phyloP scores from a whole-genome alignment of 2,113 vertebrate genomes.

The Cranoglanis bouderius region DNA sequence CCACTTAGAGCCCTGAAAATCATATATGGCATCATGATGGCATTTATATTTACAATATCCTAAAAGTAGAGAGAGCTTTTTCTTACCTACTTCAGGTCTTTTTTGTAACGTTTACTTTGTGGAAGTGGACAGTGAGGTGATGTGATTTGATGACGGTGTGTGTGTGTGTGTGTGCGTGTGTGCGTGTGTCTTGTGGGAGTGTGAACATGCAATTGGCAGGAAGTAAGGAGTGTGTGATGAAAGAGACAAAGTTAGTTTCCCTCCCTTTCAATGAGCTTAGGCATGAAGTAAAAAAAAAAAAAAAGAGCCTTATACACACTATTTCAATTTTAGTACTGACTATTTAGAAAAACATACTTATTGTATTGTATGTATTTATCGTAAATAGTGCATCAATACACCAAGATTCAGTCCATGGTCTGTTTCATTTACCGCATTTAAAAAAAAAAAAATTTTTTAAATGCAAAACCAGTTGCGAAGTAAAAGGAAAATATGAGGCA shows the following conservation, averaged over 20 bases:
- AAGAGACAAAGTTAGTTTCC: neutral
- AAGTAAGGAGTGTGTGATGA: neutral
- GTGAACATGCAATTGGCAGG: neutral
- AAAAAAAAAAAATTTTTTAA: neutral
- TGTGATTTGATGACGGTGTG: neutral
- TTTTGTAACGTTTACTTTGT: neutral
- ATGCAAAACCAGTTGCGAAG: neutral
- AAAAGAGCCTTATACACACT: neutral
- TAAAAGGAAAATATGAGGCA: neutral
- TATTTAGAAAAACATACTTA: neutral
- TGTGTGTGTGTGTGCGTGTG: neutral
- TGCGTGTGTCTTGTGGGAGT: neutral
- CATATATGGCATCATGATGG: neutral
- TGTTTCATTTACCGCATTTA: neutral
- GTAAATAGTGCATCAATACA: neutral
- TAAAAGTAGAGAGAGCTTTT: neutral
- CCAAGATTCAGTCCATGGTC: neutral
- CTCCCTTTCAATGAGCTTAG: neutral
- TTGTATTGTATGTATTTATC: neutral
- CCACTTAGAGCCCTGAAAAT: neutral
- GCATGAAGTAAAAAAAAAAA: neutral
- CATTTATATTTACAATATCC: neutral
- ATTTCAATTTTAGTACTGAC: neutral
- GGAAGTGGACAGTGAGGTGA: neutral
- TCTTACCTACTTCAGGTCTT: neutral